These are phyloP conservation scores for Platynereis dumerilii DNA, from an alignment of 2,888 invertebrate genomes.

Conservation along the genomic window DNA sequence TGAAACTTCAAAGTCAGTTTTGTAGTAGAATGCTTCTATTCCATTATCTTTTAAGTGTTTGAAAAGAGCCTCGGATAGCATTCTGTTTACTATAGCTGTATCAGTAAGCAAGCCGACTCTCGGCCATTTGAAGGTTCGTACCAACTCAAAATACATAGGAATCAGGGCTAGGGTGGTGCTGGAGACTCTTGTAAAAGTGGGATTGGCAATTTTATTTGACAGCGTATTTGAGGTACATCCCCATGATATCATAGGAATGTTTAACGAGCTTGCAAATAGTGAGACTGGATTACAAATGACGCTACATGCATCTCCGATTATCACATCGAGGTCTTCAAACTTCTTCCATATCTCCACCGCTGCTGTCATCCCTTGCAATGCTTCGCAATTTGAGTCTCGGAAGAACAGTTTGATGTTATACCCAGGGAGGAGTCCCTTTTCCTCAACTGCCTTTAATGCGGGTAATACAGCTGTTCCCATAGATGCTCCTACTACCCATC, in stretches of 20 bases:
- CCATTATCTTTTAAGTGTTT: background rate
- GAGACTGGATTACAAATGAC: background rate
- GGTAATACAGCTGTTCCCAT: background rate
- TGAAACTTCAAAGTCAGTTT: background rate
- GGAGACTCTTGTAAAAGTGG: background rate
- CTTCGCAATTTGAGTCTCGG: background rate
- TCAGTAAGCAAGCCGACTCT: background rate
- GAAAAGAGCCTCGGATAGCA: background rate
- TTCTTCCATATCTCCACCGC: background rate
- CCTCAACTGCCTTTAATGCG: background rate
- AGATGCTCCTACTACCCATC: background rate
- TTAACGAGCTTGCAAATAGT: background rate
- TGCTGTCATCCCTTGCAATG: background rate
- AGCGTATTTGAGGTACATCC: background rate
- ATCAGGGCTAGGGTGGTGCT: background rate
- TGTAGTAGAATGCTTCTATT: background rate
- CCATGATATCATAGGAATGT: background rate
- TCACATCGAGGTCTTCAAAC: background rate
- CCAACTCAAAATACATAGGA: background rate
- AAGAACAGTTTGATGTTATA: background rate
- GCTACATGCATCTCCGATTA: background rate
- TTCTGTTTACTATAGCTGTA: background rate
- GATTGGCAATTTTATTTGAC: background rate
- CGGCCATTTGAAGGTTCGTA: background rate
- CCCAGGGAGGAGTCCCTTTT: background rate